These are phyloP conservation scores for Saccostrea echinata DNA, from an alignment of 1,140 invertebrate species.

Conservation along the genomic window DNA sequence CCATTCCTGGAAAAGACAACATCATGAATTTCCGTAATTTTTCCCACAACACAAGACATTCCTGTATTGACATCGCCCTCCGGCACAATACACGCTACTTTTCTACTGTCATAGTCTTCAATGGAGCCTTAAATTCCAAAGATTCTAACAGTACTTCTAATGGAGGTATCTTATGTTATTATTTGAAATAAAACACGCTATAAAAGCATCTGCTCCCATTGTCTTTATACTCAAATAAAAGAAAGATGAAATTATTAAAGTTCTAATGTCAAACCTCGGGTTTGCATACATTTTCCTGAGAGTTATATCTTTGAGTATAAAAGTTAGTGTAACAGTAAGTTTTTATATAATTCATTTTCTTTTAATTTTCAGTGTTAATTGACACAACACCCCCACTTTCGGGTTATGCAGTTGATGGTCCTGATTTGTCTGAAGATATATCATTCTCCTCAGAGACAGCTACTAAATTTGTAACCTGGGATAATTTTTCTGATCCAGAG, in stretches of 20 bases:
- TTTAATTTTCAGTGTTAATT: background rate
- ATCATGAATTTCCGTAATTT: conserved; percentile 56
- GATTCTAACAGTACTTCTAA: too few species aligned
- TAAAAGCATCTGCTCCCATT: too few species aligned
- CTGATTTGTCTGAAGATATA: conserved; percentile 33
- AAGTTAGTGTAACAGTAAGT: background rate
- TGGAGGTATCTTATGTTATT: too few species aligned
- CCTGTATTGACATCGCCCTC: conserved; percentile 52
- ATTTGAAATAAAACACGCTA: background rate
- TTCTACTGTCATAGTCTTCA: conserved; percentile 64
- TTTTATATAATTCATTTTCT: too few species aligned
- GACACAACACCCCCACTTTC: conserved; percentile 58
- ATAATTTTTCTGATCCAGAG: conserved; percentile 62
- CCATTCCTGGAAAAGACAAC: conserved; percentile 50
- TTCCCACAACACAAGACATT: conserved; percentile 47
- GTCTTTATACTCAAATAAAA: too few species aligned
- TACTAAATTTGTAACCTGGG: conserved; percentile 51
- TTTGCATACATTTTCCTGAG: too few species aligned
- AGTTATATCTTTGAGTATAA: too few species aligned
- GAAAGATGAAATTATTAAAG: too few species aligned
- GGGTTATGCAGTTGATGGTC: conserved; percentile 58
- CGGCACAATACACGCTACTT: conserved; percentile 65
- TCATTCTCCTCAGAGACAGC: conserved; percentile 60
- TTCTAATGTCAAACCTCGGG: too few species aligned
- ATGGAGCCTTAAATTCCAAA: conserved; percentile 63